Base-by-base conservation (phyloP, 2,113 vertebrate genomes). In the Trematomus loennbergii region DNA sequence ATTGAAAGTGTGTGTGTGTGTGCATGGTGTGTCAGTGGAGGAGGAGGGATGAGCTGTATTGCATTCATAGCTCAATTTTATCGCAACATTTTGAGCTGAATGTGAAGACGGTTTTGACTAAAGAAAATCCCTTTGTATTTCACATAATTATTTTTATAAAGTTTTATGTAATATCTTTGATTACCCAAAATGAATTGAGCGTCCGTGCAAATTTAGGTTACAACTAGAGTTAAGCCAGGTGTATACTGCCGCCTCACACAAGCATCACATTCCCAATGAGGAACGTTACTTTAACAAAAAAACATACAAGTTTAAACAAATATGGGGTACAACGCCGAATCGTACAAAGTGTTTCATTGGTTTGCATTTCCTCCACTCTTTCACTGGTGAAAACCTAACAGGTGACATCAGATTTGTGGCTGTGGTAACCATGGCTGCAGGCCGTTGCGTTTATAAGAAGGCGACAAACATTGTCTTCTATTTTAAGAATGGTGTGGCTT, bases 1-100 rank as follows among this genome's bases (percentile, higher is more conserved):
- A 83, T 72, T 87, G 83, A 79, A 86, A 73, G 65, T 9, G 8
- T 18, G 33, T 75, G 15, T 43, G 46, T 58, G 5, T 11, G 49
- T 61, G 46, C 12, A 36, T 64, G 12, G 61, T 80, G 46, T 50
- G 52, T 16, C 63, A 49, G 63, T 66, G 50, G 64, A 33, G 22
- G 52, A 17, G 33, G 62, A 63, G 20, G 40, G 54, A 62, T 66
- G n/a, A 50, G 58, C 46, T 49, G 78, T 1, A 57, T 43, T 73
- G 52, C 62, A 59, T 64, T 61, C 36, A 62, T 64, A 46, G 55
- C 60, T 80, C 52, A 63, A 64, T 87, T 81, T 64, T 48, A 82
- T 43, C 22, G 43, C 45, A 81, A 63, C 48, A 72, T 62, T 81
- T 59, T 60, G 53, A 72, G 69, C 17, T 16, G 17, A 66, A 77